phyloP scores from a whole-genome alignment of 2,113 vertebrate species.

The Tamias sibiricus region DNA sequence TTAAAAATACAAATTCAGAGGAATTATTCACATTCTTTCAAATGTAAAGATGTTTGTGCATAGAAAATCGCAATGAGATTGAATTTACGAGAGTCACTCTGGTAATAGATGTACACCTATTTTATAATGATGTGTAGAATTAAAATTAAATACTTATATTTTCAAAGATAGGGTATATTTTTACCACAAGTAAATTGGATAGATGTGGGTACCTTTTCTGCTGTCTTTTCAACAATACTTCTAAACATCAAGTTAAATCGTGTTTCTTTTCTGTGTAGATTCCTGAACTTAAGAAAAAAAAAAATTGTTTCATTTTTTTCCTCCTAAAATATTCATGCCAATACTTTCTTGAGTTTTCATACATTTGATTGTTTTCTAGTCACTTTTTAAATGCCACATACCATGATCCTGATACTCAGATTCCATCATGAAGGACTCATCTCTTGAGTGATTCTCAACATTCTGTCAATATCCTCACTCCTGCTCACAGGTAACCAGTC shows the following conservation, averaged over 20 bases:
- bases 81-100: not conserved
- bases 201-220: not conserved
- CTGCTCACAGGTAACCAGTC: not conserved
- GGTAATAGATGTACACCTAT: not conserved
- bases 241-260: not conserved
- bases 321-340: not conserved
- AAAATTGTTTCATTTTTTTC: not conserved
- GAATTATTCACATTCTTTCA: not conserved
- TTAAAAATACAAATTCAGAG: not conserved
- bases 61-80: not conserved
- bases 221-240: not conserved
- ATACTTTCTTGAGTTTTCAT: not conserved
- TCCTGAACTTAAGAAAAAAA: not conserved
- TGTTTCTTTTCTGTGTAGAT: constrained; percentile 6
- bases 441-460: not conserved
- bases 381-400: not conserved
- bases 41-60: not conserved
- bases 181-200: not conserved
- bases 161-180: not conserved
- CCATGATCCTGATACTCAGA: not conserved
- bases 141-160: not conserved
- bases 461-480: not conserved
- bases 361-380: not conserved
- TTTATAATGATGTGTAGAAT: not conserved
- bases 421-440: not conserved